Conservation (phyloP, 1,140 invertebrate genomes). For the Neodiprion lecontei region DNA sequence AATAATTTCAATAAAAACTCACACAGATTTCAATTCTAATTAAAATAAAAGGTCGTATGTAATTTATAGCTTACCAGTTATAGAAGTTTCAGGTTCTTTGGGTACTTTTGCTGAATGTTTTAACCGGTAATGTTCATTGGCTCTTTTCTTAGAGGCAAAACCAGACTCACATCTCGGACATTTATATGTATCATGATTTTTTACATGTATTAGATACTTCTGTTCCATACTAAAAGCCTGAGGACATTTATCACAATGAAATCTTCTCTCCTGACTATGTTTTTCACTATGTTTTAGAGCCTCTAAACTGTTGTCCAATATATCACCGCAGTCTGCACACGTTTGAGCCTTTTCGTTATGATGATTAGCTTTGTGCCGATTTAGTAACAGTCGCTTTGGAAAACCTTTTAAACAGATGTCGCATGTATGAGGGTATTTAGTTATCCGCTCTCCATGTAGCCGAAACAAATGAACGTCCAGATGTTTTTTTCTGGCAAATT, state of each 20-base stretch:
- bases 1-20: conserved; percentile 26
- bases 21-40: conserved; percentile 24
- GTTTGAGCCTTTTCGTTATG: conserved; percentile 47
- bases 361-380: conserved; percentile 49
- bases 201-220: conserved; percentile 52
- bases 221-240: conserved; percentile 51
- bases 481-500: conserved; percentile 53
- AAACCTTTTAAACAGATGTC: conserved; percentile 46
- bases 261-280: conserved; percentile 46
- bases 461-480: conserved; percentile 50
- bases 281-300: conserved; percentile 41
- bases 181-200: conserved; percentile 54
- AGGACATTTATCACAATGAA: conserved; percentile 49
- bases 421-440: conserved; percentile 43
- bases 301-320: conserved; percentile 40
- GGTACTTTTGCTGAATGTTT: conserved; percentile 34
- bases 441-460: conserved; percentile 46
- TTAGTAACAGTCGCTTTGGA: conserved; percentile 47
- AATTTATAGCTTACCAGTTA: conserved; percentile 32
- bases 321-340: conserved; percentile 50
- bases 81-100: conserved; percentile 32
- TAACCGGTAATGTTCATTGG: conserved; percentile 42
- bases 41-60: conserved; percentile 16
- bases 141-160: conserved; percentile 49
- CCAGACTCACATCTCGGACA: conserved; percentile 48